Evolutionary conservation across 2,797 vertebrate species (phyloP), one percentile per base, ranked within the genome.

Genomic region (Rhynchotus rufescens): DNA sequence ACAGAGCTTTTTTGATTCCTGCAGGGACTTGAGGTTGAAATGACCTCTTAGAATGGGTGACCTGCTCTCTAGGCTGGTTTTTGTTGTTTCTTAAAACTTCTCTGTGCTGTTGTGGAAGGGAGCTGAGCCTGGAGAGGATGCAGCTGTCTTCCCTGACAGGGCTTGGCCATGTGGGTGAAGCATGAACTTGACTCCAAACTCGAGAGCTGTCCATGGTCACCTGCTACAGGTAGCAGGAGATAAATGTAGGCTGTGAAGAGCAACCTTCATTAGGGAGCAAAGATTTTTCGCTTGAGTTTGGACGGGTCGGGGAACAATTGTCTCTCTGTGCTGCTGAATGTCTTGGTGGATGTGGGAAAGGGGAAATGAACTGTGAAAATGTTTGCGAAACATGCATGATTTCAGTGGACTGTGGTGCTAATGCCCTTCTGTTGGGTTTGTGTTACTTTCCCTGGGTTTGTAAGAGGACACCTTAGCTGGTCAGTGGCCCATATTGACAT

Each of bases 331-430:
- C 49, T 85, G 47, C 54, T 42, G 12, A 28, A 45, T 3, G 3
- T 79, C 45, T 83, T 12, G 28, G 44, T 72, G 56, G 69, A 73
- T 6, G 12, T 56, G 79, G 51, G 83, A 87, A 85, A 83, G 23
- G 66, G 77, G 86, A 94, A 92, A 45, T 59, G 90, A 93, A 66
- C 73, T 76, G 73, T 67, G 49, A 57, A 94, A 77, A 40, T 57
- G 87, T 80, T 94, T 94, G 87, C 1, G 9, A 86, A 92, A 78
- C 61, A 38, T 0, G 19, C 60, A 16, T 66, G 25, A 85, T 80
- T 94, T 89, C 88, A 89, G 79, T 69, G 86, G 94, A 32, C 79
- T 92, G 76, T 92, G 82, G 42, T 85, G 62, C 38, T 3, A 45
- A 44, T 83, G 80, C 59, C 59, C 66, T 75, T 69, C 21, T 92